Base-by-base conservation (phyloP, 2,797 vertebrate genomes). In the Mus caroli region DNA sequence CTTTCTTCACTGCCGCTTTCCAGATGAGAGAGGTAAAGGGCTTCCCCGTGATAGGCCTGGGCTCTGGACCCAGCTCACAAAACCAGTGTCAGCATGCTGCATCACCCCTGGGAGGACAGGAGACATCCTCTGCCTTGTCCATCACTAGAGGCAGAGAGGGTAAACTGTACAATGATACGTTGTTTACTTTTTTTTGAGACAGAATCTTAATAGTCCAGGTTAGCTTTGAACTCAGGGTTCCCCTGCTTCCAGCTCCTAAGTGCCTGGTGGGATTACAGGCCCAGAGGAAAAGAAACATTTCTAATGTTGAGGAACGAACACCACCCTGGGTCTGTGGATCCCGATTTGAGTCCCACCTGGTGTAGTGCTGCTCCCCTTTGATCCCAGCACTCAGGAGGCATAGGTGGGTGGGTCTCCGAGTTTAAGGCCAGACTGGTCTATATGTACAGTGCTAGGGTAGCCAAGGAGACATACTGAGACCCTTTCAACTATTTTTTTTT, bases 281-380 rank as follows among this genome's bases (percentile, higher is more conserved):
- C 85, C 77, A 50, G 90, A 56, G 76, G 82, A 62, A 97, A 97
- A 86, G 12, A 94, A 78, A 75, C 80, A 34, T 84, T 90, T 82
- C 54, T 50, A 90, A 12, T 17, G 7, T 50, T 85, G 22, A 93
- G 90, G 82, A 85, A 79, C 26, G 34, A 20, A 75, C 43, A 20
- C 91, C 10, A 46, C 40, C 19, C 46, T 87, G 77, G 79, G 64
- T 80, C 90, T 52, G 1, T 82, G 78, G 60, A 91, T 78, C 50
- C 58, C 20, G 92, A 37, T 86, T 76, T 92, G 75, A 92, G 46
- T 50, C 62, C 60, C 1, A 6, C 19, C 50, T 15, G 11, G 5
- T 3, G 6, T 3, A 1, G 24, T 43, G 77, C 24, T 9, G 7
- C 46, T 52, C 6, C 28, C 34, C 88, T 90, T 50, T 40, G 31